Conservation (phyloP, 2,888 invertebrate genomes). For the Melangyna quadrimaculata region DNA sequence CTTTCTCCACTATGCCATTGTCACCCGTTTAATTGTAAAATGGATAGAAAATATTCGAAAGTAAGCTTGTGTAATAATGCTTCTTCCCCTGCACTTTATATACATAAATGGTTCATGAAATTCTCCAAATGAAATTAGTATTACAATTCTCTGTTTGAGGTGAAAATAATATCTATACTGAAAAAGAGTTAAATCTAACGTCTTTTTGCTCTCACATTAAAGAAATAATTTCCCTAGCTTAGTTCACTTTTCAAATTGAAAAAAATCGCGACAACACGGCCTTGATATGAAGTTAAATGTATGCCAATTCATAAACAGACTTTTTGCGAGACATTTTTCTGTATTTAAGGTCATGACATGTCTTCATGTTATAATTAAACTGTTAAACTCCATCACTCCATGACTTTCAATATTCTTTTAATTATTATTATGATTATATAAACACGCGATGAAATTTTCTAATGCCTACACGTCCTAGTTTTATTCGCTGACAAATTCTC, state of each 20-base stretch:
- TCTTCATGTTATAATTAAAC: constrained; percentile 51
- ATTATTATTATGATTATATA: constrained; percentile 44
- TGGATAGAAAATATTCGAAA: no score
- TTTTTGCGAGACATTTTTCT: background rate
- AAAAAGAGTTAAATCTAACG: no score
- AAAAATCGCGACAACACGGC: background rate
- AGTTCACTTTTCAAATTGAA: background rate
- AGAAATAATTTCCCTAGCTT: background rate
- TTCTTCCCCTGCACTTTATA: no score
- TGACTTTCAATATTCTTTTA: constrained; percentile 6
- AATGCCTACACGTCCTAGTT: constrained; percentile 39
- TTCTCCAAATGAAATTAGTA: no score
- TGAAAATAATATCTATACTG: no score
- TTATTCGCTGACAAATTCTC: constrained; percentile 28
- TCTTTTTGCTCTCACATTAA: background rate
- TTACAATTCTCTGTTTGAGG: no score
- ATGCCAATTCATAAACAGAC: background rate
- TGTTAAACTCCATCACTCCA: constrained; percentile 47
- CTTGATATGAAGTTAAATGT: background rate
- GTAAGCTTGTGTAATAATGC: no score
- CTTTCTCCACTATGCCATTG: no score
- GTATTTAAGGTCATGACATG: background rate
- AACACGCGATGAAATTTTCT: constrained; percentile 56
- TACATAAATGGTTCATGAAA: no score
- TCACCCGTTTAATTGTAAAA: no score